Base-by-base conservation (phyloP, 2,797 vertebrate species). In the Enteromius argenteus region DNA sequence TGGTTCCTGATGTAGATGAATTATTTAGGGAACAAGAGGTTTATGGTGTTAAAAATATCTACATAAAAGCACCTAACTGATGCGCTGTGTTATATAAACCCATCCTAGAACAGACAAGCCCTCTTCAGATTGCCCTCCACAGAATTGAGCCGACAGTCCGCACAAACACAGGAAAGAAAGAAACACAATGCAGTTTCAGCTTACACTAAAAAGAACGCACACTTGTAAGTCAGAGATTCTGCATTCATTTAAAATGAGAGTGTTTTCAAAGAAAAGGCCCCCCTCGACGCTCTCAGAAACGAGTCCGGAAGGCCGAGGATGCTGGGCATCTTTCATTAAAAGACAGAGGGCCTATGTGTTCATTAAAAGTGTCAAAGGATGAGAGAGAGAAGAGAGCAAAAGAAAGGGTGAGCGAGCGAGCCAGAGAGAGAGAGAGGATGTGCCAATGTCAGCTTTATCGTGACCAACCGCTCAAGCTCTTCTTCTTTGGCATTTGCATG, bases 61-160 rank as follows among this genome's bases (percentile, higher is more conserved):
- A 67, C 87, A 85, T 81, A 86, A 85, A 85, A 87, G 87, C 86
- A 80, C 84, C 88, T 87, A 86, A 88, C 85, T 78, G 76, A 79
- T 84, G 84, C 67, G 76, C 64, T 74, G 88, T 87, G 88, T 91
- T 93, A 89, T 68, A 86, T 91, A 88, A 89, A 94, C 89, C 91
- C 88, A 93, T 91, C 90, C 90, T 90, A 91, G 89, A 93, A 91
- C 90, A 92, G 88, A 88, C 90, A 90, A 89, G 91, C 85, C 86
- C 89, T 86, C 91, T 93, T 92, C 93, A 93, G 93, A 92, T 91
- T 89, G 87, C 93, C 92, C 90, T 89, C 90, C 92, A 73, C 81
- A 75, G 84, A 92, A 94, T 94, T 93, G 91, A 92, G 90, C 90
- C 92, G 93, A 95, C 93, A 94, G 93, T 91, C 91, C 42, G 14